Base-by-base conservation (phyloP, 2,113 vertebrate genomes). In the Casuarius casuarius region DNA sequence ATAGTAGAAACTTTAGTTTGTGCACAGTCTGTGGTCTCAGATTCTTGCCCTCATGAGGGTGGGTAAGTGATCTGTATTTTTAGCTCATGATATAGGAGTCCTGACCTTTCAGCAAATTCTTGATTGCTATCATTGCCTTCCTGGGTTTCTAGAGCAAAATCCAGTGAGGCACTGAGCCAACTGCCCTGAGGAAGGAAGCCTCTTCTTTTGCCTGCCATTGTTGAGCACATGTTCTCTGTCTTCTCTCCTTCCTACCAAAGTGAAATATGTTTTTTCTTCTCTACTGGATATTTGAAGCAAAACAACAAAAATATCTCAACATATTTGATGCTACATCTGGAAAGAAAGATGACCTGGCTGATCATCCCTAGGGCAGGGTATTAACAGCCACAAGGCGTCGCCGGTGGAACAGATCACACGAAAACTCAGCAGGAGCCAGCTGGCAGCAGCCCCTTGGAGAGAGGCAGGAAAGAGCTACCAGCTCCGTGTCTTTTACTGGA, bases 141-240 rank as follows among this genome's bases (percentile, higher is more conserved):
- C 38, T 91, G 73, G 21, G 19, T 70, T 95, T 81, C 73, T 63
- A 51, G 59, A 84, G 33, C 49, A 92, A 86, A 93, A 86, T 84
- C 46, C 63, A 23, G 44, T 23, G 44, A 61, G 54, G 51, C 28
- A 8, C 52, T 62, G 26, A 18, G 56, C 67, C 75, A 93, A 2
- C 19, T 61, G 56, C 73, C 63, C 23, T 74, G 48, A 54, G 82
- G 83, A 73, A 56, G 35, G 71, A 58, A 83, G 12, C 54, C 10
- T 22, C 58, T 71, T 49, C 38, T 63, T 89, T 38, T 67, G n/a
- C 67, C 66, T 90, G 38, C 38, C 14, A 5, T 62, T 71, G 46
- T 23, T 76, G 62, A 63, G 20, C 44, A 33, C 31, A 11, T 58
- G 40, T 68, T 75, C 48, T 88, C 48, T 84, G 68, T 65, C 35